phyloP scores from a whole-genome alignment of 2,888 invertebrate species.

The Micropterix aruncella region DNA sequence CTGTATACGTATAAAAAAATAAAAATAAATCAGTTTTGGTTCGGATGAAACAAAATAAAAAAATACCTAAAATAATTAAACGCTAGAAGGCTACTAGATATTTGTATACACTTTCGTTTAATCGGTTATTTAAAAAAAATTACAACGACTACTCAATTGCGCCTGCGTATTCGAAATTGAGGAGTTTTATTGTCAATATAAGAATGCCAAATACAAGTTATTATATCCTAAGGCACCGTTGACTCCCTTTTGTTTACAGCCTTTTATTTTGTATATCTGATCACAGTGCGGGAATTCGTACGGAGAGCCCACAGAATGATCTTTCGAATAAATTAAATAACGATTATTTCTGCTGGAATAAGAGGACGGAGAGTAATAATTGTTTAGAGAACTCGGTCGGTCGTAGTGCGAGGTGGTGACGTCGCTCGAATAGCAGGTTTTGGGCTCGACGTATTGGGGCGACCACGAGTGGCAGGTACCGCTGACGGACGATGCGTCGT shows the following conservation, averaged over 20 bases:
- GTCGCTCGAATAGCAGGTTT: slow-evolving; percentile 16
- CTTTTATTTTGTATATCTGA: neutral
- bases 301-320: neutral
- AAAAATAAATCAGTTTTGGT: no score
- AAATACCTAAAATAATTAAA: no score
- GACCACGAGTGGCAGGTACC: slow-evolving; percentile 14
- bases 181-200: no score
- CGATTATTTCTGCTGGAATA: neutral
- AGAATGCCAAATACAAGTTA: slow-evolving; percentile 37
- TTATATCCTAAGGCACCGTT: slow-evolving; percentile 20
- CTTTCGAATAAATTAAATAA: neutral
- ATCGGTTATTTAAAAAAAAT: no score
- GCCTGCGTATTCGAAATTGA: no score
- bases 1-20: no score
- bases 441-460: slow-evolving; percentile 31
- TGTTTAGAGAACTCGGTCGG: slow-evolving; percentile 27
- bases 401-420: slow-evolving; percentile 22
- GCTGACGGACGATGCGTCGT: slow-evolving; percentile 17
- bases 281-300: neutral
- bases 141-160: no score
- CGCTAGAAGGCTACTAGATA: no score
- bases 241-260: slow-evolving; percentile 18
- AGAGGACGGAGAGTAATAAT: slow-evolving; percentile 10
- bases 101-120: no score
- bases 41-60: no score